Base-by-base conservation (phyloP, 2,888 invertebrate species). In the Diadegma fenestrale region DNA sequence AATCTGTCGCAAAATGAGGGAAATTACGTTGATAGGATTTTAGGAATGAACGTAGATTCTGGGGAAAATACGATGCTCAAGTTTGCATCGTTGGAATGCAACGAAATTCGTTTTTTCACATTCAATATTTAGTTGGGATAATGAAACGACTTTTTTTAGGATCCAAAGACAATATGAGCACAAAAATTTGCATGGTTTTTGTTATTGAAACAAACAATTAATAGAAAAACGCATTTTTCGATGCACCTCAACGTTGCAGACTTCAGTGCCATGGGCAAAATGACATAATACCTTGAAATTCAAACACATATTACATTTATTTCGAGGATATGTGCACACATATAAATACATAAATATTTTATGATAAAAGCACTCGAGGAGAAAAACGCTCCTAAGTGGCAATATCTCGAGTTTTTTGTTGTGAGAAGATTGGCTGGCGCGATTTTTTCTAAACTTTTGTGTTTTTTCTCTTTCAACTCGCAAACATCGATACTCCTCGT, bases 271-370 rank as follows among this genome's bases (percentile, higher is more conserved):
- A n/a, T 58, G 12, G 14, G 22, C 30, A 64, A 73, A 48, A n/a
- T 17, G 75, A 26, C 45, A 79, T 43, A 64, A 58, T 76, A 12
- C 19, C 51, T 37, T 43, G 43, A 72, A 37, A 78, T 83, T 92
- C 85, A 91, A 92, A 92, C 91, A 92, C 92, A 89, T 92, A 92
- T 91, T 91, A 92, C 91, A 92, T 92, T 92, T 92, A 92, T 92
- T 92, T 90, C 88, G 86, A 91, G 89, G 92, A 92, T 92, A 92
- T 92, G 92, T 92, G 88, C 92, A 92, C 92, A 92, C 92, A 92
- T 92, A 92, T 92, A 92, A 92, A 91, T 92, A 92, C 92, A 92
- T 91, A 92, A 91, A 92, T 92, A 92, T 91, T 88, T 90, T 89
- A 90, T 91, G 91, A 90, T 91, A 90, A 91, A 92, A 92, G 91